Conservation (phyloP, 2,113 vertebrate species). For the Perccottus glenii region DNA sequence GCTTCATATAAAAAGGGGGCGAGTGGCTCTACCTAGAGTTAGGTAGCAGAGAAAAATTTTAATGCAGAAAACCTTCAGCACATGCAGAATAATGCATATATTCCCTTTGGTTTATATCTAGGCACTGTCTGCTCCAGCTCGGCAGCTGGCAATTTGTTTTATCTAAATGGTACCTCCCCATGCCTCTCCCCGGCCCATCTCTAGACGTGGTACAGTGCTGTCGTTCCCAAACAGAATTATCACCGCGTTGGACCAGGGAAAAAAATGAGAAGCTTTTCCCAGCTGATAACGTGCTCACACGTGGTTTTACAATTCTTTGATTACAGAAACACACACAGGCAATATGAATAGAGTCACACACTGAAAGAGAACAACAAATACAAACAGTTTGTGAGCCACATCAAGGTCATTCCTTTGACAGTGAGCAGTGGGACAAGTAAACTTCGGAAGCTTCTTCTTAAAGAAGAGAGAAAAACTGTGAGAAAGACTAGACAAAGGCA, state of each 20-base stretch:
- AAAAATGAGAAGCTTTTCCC: conserved; percentile 41
- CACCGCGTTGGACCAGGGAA: conserved; percentile 51
- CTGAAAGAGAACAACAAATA: conserved; percentile 24
- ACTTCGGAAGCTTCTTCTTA: conserved; percentile 46
- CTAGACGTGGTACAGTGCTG: conserved; percentile 73
- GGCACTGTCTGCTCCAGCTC: conserved; percentile 65
- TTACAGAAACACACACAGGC: conserved; percentile 48
- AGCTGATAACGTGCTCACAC: conserved; percentile 57
- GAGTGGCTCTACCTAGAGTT: conserved; percentile 14
- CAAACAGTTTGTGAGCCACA: conserved; percentile 29
- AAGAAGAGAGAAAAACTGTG: conserved; percentile 32
- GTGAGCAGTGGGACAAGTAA: conserved; percentile 46
- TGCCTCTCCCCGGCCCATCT: conserved; percentile 71
- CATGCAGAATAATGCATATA: conserved; percentile 46
- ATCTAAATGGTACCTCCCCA: conserved; percentile 79
- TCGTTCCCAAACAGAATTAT: conserved; percentile 78
- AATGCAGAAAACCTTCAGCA: conserved; percentile 40
- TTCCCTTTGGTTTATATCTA: conserved; percentile 68
- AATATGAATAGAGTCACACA: conserved; percentile 49
- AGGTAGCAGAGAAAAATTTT: conserved; percentile 39
- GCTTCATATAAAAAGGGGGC: conserved; percentile 70
- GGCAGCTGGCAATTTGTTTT: conserved; percentile 81
- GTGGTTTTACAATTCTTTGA: conserved; percentile 73
- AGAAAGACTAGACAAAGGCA: conserved; percentile 27
- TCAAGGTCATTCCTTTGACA: conserved; percentile 64